Conservation (phyloP, 2,113 vertebrate genomes). For the Pachyramphus minor region DNA sequence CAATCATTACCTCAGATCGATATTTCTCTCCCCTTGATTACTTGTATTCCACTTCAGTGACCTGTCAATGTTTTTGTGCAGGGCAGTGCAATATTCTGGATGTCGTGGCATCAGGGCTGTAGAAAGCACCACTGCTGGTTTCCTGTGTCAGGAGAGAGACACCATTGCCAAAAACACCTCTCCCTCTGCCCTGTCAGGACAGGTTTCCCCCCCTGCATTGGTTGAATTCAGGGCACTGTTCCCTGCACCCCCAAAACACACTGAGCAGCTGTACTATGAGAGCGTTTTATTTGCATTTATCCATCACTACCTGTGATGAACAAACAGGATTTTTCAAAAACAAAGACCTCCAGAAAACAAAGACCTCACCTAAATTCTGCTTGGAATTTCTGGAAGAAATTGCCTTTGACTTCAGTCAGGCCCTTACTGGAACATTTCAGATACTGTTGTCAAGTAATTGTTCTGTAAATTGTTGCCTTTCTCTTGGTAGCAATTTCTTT, state of each 20-base stretch:
- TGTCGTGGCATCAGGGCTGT: not conserved
- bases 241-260: not conserved
- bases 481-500: not conserved
- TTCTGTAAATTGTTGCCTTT: conserved; percentile 15
- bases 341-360: not conserved
- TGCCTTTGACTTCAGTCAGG: not conserved
- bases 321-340: not conserved
- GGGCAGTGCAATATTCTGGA: not conserved
- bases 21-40: not conserved
- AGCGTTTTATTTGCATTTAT: not conserved
- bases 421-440: not conserved
- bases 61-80: not conserved
- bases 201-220: not conserved
- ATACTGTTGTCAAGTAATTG: not conserved
- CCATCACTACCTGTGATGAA: not conserved
- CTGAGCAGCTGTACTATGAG: not conserved
- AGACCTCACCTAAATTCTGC: not conserved
- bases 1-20: not conserved
- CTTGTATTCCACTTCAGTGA: not conserved
- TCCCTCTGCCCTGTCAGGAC: not conserved
- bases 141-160: accelerated
- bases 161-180: accelerated
- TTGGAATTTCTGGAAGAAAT: not conserved
- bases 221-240: not conserved
- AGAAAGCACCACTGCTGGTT: not conserved